A percentile compares a stretch with the other conserved stretches of the same genome.
Evolutionary conservation across 1,140 invertebrate species (phyloP).

Genomic region (Drosophila miranda): DNA sequence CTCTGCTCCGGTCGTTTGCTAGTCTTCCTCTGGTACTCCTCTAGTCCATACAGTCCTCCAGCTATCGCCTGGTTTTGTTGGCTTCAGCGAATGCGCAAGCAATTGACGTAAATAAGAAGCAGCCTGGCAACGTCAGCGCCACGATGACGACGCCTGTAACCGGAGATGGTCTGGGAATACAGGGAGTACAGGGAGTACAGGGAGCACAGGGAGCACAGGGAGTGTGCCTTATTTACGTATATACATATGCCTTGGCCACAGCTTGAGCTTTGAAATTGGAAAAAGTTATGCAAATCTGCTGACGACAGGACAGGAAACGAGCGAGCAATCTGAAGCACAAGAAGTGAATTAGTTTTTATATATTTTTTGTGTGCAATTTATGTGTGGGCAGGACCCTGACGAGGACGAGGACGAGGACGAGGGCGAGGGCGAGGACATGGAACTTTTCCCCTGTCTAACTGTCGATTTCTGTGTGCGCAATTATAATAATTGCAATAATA

Average conservation of each 20-base stretch:
- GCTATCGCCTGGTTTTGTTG: conserved; percentile 3
- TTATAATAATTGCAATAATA: conserved; percentile 79
- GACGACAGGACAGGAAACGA: conserved; percentile 69
- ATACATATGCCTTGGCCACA: conserved; percentile 69
- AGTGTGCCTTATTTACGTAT: conserved; percentile 16
- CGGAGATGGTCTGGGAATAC: conserved; percentile 37
- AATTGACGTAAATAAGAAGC: conserved; percentile 76
- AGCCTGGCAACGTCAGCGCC: conserved; percentile 54
- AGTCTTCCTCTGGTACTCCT: no score
- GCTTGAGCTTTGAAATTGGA: conserved; percentile 78
- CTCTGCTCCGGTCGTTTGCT: no score
- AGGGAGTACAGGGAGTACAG: neutral
- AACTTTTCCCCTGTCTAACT: conserved; percentile 49
- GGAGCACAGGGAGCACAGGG: conserved; percentile 8
- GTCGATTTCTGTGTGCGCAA: conserved; percentile 72
- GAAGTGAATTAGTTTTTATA: conserved; percentile 77
- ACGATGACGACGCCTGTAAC: conserved; percentile 54
- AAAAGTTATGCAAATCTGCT: conserved; percentile 78
- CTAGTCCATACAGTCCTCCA: no score
- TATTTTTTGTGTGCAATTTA: conserved; percentile 18
- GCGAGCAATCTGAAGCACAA: conserved; percentile 52
- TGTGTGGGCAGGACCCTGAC: conserved; percentile 18
- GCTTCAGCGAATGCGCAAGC: conserved; percentile 62
- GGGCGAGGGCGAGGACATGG: conserved; percentile 15
- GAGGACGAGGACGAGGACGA: neutral